Conservation (phyloP, 2,113 vertebrate species). For the Pygoscelis adeliae region DNA sequence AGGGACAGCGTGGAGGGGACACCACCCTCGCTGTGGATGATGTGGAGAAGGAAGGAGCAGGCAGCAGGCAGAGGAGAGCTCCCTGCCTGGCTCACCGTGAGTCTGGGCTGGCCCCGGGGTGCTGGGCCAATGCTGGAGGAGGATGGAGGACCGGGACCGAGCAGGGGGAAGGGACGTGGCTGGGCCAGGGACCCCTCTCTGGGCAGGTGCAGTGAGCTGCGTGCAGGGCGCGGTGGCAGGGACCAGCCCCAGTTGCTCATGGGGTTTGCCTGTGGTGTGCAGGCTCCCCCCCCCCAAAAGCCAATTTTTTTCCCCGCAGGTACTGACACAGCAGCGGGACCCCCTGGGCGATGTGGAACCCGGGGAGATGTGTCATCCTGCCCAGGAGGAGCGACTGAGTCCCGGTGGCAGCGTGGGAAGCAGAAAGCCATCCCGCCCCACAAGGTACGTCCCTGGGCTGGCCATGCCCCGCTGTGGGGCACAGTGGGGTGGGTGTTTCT, state of each 20-base stretch:
- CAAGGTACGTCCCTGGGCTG: background rate
- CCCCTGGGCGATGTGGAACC: rapidly evolving
- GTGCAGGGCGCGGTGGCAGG: rapidly evolving
- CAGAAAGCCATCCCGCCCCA: background rate
- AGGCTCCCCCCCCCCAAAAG: background rate
- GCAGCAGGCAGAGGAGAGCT: background rate
- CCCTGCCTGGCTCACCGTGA: background rate
- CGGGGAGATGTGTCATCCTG: rapidly evolving
- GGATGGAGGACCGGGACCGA: rapidly evolving
- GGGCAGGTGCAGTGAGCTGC: background rate
- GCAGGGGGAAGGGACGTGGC: background rate
- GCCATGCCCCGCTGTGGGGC: background rate
- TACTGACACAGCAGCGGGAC: rapidly evolving
- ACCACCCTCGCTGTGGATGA: rapidly evolving
- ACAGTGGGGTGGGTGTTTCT: background rate
- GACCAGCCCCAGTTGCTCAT: background rate
- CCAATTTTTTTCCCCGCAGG: rapidly evolving
- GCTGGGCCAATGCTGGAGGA: background rate
- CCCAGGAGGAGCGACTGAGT: background rate
- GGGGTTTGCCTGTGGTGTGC: background rate
- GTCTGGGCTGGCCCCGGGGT: background rate
- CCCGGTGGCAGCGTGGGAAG: background rate
- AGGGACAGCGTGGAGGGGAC: rapidly evolving
- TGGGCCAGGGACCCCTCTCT: background rate
- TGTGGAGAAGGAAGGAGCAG: rapidly evolving